Conservation (phyloP, 2,113 vertebrate genomes). For the Lucifuga dentata region DNA sequence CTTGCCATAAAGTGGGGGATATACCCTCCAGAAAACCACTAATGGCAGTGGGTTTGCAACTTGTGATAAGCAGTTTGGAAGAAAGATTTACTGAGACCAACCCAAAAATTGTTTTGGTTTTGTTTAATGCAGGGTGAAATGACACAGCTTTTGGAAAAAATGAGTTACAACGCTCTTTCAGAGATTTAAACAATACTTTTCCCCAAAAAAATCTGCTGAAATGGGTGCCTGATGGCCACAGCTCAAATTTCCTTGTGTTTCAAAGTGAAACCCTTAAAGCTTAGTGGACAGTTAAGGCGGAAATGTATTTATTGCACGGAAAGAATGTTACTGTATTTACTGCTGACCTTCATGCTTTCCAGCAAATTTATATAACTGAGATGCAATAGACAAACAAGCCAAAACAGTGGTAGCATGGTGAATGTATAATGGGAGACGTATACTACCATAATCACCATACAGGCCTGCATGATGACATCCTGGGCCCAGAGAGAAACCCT, state of each 20-base stretch:
- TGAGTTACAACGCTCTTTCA: constrained; percentile 58
- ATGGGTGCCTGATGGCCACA: constrained; percentile 1
- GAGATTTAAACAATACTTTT: constrained; percentile 49
- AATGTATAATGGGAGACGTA: constrained; percentile 82
- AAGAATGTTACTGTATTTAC: constrained; percentile 60
- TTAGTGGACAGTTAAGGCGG: constrained; percentile 45
- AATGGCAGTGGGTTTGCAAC: constrained; percentile 78
- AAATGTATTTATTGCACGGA: constrained; percentile 56
- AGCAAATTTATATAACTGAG: constrained; percentile 67
- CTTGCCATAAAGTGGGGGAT: constrained; percentile 77
- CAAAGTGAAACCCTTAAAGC: constrained; percentile 43
- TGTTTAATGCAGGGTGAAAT: constrained; percentile 72
- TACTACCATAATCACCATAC: constrained; percentile 81
- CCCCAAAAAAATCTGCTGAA: constrained; percentile 27
- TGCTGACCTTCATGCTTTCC: constrained; percentile 67
- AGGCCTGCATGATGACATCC: constrained; percentile 81
- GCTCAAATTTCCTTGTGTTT: constrained; percentile 20
- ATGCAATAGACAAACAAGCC: constrained; percentile 70
- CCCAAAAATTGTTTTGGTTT: constrained; percentile 77
- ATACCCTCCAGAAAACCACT: constrained; percentile 80
- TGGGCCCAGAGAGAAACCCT: constrained; percentile 78
- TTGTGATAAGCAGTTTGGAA: constrained; percentile 79
- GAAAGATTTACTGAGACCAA: constrained; percentile 78
- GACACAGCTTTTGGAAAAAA: constrained; percentile 57
- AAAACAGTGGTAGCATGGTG: constrained; percentile 65